phyloP scores from a whole-genome alignment of 2,797 vertebrate species.

The Poliocrania exsul region DNA sequence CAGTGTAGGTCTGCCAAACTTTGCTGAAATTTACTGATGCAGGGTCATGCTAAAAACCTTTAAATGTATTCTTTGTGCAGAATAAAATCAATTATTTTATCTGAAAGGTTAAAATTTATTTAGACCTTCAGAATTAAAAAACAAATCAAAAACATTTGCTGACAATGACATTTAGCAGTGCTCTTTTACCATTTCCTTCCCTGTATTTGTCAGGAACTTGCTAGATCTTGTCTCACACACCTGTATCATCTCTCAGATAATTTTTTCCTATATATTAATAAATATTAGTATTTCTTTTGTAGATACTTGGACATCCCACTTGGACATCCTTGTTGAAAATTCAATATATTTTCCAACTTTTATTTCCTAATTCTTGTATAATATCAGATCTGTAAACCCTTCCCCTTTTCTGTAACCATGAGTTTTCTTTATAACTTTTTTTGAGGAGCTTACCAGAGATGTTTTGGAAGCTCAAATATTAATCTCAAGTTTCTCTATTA shows the following conservation, averaged over 20 bases:
- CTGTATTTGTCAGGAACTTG: not conserved
- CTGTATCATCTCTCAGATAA: not conserved
- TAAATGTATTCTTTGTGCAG: not conserved
- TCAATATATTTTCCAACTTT: not conserved
- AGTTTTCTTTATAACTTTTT: not conserved
- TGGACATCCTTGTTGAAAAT: not conserved
- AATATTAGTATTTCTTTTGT: not conserved
- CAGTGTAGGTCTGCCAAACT: not conserved
- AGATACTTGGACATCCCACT: not conserved
- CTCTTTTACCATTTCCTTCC: not conserved
- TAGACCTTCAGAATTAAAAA: constrained; percentile 11
- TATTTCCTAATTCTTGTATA: not conserved
- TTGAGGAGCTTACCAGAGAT: not conserved
- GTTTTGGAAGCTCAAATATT: not conserved
- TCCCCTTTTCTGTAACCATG: not conserved
- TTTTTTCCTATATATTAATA: not conserved
- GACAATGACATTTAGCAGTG: not conserved
- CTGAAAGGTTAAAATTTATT: not conserved
- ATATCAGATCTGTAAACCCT: not conserved
- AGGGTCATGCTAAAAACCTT: not conserved
- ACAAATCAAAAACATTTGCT: not conserved
- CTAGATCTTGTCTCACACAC: not conserved
- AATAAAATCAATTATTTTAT: not conserved
- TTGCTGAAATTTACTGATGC: not conserved
- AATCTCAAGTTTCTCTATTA: not conserved